Conservation (phyloP, 1,140 invertebrate species). For the Neotoxoptera formosana region DNA sequence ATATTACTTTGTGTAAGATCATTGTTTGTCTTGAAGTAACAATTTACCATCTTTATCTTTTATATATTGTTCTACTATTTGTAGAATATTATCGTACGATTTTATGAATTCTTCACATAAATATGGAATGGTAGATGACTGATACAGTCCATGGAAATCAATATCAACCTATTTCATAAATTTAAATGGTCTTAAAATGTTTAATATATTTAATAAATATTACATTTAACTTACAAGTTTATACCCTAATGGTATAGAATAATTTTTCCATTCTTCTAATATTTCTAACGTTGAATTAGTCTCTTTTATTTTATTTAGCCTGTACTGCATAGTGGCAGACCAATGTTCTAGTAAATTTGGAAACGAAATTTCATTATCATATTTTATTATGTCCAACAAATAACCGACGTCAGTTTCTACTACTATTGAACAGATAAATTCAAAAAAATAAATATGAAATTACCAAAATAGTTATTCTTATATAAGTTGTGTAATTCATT, state of each 20-base stretch:
- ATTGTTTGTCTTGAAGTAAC: neutral
- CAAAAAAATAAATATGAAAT: neutral
- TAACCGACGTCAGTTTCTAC: neutral
- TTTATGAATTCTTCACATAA: neutral
- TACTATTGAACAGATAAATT: neutral
- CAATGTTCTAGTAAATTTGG: neutral
- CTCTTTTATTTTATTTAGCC: neutral
- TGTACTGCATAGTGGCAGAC: neutral
- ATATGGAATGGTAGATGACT: neutral
- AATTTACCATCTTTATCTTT: neutral
- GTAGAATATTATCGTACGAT: neutral
- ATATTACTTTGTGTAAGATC: neutral
- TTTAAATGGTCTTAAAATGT: neutral
- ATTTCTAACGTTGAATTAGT: neutral
- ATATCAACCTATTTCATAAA: neutral
- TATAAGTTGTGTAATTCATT: neutral
- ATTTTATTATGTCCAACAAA: neutral
- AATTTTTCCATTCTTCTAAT: neutral
- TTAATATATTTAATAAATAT: neutral
- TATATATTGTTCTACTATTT: neutral
- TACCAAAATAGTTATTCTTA: neutral
- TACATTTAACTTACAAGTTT: neutral
- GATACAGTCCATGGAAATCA: neutral
- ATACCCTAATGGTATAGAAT: neutral
- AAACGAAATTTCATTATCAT: neutral